Evolutionary conservation across 2,797 vertebrate species (phyloP), one percentile per base, ranked within the genome.

Genomic region (Pseudochaenichthys georgianus): DNA sequence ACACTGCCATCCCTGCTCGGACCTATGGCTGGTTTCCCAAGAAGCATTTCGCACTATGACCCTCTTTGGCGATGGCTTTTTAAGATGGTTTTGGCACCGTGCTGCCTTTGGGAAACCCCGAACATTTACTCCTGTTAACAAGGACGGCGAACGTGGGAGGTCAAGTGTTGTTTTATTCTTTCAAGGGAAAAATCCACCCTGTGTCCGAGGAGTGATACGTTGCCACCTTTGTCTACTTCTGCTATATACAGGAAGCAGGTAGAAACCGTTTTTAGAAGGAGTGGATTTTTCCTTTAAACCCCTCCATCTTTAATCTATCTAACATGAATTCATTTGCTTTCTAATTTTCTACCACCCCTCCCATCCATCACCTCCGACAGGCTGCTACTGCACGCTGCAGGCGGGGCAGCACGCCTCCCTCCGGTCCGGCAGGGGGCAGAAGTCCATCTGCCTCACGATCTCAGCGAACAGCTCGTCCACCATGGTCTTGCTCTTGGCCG

Each of bases 371-470:
- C 61, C 51, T 41, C 17, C 34, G 54, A 3, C 59, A 0, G 13
- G 31, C 65, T 54, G 85, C 95, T 96, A 98, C 96, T 98, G 97
- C 74, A 99, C 86, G 88, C 96, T 95, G 90, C 97, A 98, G 91
- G 97, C 92, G 91, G 96, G 96, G 94, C 97, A 99, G 94, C 97
- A 99, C 12, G 96, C 94, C 87, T 97, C 95, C 80, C 96, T 95
- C 89, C 97, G 96, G 83, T 98, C 96, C 12, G 97, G 97, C 93
- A 98, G 93, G 70, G 97, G 97, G 82, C 97, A 96, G 96, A 98
- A 99, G 95, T 99, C 98, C 97, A 99, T 99, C 95, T 98, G 97
- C 88, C 97, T 90, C 82, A 99, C 97, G 75, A 99, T 99, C 95
- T 98, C 97, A 9, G 97, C 96, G 88, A 99, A 99, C 77, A 99